These are phyloP conservation scores for Macrophya alboannulata DNA, from an alignment of 2,888 invertebrate species.

Conservation along the genomic window DNA sequence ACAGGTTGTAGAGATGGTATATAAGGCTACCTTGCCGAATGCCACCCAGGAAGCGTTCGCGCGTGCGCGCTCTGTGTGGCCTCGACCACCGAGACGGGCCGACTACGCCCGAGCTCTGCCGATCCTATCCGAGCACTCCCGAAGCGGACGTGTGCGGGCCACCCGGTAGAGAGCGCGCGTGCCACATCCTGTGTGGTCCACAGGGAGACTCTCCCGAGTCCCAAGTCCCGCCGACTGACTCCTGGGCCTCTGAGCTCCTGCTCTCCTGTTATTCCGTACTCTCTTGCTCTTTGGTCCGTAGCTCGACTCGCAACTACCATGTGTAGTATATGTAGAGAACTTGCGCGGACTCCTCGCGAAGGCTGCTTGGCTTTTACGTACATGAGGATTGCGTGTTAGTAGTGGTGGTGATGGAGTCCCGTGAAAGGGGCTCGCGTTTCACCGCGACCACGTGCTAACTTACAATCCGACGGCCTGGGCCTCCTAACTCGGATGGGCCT, in stretches of 20 bases:
- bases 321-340: constrained; percentile 25
- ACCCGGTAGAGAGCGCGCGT: constrained; percentile 86
- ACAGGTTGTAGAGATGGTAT: constrained; percentile 75
- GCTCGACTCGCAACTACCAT: constrained; percentile 62
- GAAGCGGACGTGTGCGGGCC: constrained; percentile 77
- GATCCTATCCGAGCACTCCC: constrained; percentile 70
- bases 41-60: constrained; percentile 79
- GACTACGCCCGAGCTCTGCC: constrained; percentile 71
- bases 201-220: constrained; percentile 62
- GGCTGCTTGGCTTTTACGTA: constrained; percentile 34
- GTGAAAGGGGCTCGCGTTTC: constrained; percentile 62
- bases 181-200: constrained; percentile 89
- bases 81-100: constrained; percentile 73
- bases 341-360: constrained; percentile 20
- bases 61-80: constrained; percentile 79
- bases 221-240: constrained; percentile 60
- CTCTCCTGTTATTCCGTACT: constrained; percentile 59
- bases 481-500: constrained; percentile 16
- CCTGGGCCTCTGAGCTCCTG: constrained; percentile 57
- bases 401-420: constrained; percentile 25
- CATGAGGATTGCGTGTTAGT: constrained; percentile 4
- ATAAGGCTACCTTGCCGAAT: constrained; percentile 71
- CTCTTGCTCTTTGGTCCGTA: constrained; percentile 59
- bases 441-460: constrained; percentile 77
- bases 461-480: constrained; percentile 72